phyloP scores from a whole-genome alignment of 1,140 invertebrate genomes.

The Drosophila nasuta region DNA sequence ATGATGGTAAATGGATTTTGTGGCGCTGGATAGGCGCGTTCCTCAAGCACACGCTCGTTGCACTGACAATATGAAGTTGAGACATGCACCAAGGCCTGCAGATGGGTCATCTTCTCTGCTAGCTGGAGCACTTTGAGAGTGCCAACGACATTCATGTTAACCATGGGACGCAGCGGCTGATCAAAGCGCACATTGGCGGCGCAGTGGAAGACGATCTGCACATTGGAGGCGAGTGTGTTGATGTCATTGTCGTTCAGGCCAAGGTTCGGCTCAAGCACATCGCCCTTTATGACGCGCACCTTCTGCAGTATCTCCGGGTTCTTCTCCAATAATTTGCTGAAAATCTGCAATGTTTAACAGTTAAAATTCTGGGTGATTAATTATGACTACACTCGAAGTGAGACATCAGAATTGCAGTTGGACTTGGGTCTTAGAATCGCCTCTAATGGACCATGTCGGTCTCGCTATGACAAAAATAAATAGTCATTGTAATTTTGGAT shows the following conservation, averaged over 20 bases:
- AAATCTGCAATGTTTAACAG: constrained; percentile 86
- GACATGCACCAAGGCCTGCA: constrained; percentile 91
- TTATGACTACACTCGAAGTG: constrained; percentile 29
- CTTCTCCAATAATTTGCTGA: constrained; percentile 88
- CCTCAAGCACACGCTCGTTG: constrained; percentile 88
- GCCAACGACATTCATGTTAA: constrained; percentile 89
- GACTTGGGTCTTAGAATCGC: constrained; percentile 51
- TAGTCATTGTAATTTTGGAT: constrained; percentile 75
- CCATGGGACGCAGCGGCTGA: constrained; percentile 90
- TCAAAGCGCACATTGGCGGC: constrained; percentile 97
- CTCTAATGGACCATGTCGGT: constrained; percentile 55
- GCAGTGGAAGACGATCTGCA: constrained; percentile 94
- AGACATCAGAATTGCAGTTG: constrained; percentile 26
- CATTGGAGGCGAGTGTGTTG: constrained; percentile 86
- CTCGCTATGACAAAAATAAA: constrained; percentile 57
- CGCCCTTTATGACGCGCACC: constrained; percentile 92
- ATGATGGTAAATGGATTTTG: constrained; percentile 91
- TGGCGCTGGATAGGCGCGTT: constrained; percentile 88
- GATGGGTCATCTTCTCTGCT: constrained; percentile 88
- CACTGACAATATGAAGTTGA: constrained; percentile 94
- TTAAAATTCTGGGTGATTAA: constrained; percentile 51
- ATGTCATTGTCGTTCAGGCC: constrained; percentile 89
- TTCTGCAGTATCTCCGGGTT: constrained; percentile 89
- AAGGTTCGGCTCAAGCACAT: constrained; percentile 92
- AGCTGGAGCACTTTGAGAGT: constrained; percentile 89